Conservation (phyloP, 2,113 vertebrate species). For the Oncorhynchus masou region DNA sequence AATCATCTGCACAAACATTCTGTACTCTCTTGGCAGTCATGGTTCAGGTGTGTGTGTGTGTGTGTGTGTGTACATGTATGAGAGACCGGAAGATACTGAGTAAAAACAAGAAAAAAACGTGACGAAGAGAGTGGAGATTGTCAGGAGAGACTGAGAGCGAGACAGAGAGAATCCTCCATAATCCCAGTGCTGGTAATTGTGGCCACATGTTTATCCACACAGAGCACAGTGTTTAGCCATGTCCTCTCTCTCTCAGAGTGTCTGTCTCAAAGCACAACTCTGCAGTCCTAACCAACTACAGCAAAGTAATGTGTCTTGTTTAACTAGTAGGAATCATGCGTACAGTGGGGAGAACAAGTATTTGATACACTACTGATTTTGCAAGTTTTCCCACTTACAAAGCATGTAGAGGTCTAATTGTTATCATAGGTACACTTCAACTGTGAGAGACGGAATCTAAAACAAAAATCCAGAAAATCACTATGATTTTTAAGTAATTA, state of each 20-base stretch:
- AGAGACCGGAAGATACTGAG: not conserved
- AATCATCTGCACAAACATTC: not conserved
- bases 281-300: not conserved
- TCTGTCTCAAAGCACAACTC: not conserved
- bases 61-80: not conserved
- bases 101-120: too few species aligned
- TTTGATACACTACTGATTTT: too few species aligned
- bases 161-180: conserved; percentile 27
- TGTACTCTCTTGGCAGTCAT: not conserved
- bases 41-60: not conserved
- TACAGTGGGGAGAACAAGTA: too few species aligned
- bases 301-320: not conserved
- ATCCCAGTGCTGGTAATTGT: conserved; percentile 51
- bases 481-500: too few species aligned
- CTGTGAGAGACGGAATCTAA: too few species aligned
- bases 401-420: too few species aligned
- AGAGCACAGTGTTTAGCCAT: conserved; percentile 59
- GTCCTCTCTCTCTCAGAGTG: conserved; percentile 17
- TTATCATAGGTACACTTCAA: too few species aligned
- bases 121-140: not conserved
- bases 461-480: too few species aligned
- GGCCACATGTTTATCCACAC: conserved; percentile 64
- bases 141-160: not conserved
- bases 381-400: too few species aligned
- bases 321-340: too few species aligned